Base-by-base conservation (phyloP, 1,140 invertebrate species). In the Propsilocerus akamusi region DNA sequence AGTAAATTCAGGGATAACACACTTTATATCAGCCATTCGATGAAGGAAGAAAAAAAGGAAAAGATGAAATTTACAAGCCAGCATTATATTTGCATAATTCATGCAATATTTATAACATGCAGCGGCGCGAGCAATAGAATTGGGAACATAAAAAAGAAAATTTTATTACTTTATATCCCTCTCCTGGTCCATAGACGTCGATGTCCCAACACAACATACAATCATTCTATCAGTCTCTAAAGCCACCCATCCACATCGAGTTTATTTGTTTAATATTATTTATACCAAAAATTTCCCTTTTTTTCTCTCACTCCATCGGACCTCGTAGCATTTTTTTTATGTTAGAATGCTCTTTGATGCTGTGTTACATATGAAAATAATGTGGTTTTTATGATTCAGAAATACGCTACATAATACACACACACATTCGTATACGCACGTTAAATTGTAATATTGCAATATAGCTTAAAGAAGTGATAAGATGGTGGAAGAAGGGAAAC, bases 231-330 rank as follows among this genome's bases (percentile, higher is more conserved):
- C n/a, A n/a, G n/a, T n/a, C n/a, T n/a, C n/a, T n/a, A n/a, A n/a
- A n/a, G n/a, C n/a, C n/a, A n/a, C n/a, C n/a, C n/a, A n/a, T n/a
- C n/a, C n/a, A 41, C 34, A 41, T 41, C 22, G 14, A 41, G 34
- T 41, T 41, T 41, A 41, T 41, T 41, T 41, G 34, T 41, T 41
- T 41, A 41, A 41, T 41, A 41, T 41, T 41, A 41, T 41, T 41
- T 41, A 41, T 41, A 20, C n/a, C 17, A 17, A 4, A 17, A 41
- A 17, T 41, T 41, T 8, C 34, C 10, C n/a, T n/a, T n/a, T 8
- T 8, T 30, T 8, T 30, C 10, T 37, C 20, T 37, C 20, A 8
- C 4, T 41, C 17, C 17, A 41, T 22, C 17, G 2, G n/a, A 3
- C 14, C 14, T 7, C 11, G 34, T 17, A n/a, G 8, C 34, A n/a